Evolutionary conservation across 2,888 invertebrate species (phyloP).

Genomic region (Megalurothrips usitatus): DNA sequence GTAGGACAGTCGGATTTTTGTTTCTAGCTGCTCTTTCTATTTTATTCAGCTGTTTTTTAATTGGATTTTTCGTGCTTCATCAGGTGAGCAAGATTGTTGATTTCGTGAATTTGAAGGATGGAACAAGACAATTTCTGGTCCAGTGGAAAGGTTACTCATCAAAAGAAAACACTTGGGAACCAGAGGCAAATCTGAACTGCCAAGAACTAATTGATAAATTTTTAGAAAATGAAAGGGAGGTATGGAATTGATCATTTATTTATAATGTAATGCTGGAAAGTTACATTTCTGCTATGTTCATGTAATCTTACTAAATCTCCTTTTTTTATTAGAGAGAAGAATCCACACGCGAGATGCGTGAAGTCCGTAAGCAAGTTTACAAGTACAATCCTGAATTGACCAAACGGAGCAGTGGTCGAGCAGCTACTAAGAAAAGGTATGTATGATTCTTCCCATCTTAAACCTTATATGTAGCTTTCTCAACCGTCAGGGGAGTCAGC

Average conservation of each 20-base stretch:
- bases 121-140: constrained; percentile 40
- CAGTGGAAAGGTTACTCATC: constrained; percentile 41
- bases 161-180: constrained; percentile 42
- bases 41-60: too few species aligned
- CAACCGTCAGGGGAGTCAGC: not conserved
- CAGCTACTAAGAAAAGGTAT: not conserved
- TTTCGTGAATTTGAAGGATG: constrained; percentile 34
- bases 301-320: not conserved
- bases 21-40: not conserved
- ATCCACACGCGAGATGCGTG: not conserved
- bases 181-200: constrained; percentile 41
- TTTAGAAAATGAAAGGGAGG: not conserved
- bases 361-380: not conserved
- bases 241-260: not conserved
- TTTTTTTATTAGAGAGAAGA: not conserved
- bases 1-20: not conserved
- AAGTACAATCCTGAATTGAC: not conserved
- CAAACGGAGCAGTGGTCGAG: not conserved
- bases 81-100: not conserved
- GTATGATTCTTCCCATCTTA: not conserved
- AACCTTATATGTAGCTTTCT: not conserved
- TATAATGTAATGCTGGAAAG: not conserved
- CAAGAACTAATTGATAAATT: constrained; percentile 40
- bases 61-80: not conserved
- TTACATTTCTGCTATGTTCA: not conserved